Conservation (phyloP, 2,797 vertebrate genomes). For the Rhabdophis nuchalis region DNA sequence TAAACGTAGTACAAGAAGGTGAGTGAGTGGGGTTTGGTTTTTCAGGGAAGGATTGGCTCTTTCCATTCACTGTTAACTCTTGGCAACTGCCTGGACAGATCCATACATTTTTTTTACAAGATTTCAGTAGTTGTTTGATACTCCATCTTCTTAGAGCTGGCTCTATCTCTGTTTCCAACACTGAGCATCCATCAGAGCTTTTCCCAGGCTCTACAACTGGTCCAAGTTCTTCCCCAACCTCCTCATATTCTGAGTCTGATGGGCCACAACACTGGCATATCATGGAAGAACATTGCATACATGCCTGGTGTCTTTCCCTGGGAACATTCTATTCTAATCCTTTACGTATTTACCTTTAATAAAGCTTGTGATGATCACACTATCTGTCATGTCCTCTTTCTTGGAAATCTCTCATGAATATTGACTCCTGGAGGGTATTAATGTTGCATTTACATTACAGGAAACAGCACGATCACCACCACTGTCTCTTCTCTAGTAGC, state of each 20-base stretch:
- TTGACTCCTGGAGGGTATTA: neutral
- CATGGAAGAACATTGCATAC: neutral
- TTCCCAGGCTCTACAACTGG: too few relatives aligned
- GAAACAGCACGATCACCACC: neutral
- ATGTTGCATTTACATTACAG: neutral
- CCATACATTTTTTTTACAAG: neutral
- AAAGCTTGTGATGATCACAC: neutral
- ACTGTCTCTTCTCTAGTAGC: neutral
- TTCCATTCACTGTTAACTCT: neutral
- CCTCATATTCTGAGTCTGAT: too few relatives aligned
- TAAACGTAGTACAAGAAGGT: neutral
- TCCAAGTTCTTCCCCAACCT: too few relatives aligned
- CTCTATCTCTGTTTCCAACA: too few relatives aligned
- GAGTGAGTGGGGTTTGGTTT: neutral
- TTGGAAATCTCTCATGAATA: neutral
- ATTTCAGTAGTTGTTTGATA: neutral
- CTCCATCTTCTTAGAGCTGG: neutral
- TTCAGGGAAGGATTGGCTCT: neutral
- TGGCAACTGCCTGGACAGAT: neutral
- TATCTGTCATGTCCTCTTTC: neutral
- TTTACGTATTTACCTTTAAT: neutral
- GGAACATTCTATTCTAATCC: neutral
- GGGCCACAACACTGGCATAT: neutral
- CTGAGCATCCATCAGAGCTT: too few relatives aligned
- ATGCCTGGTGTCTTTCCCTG: neutral